Base-by-base conservation (phyloP, 2,113 vertebrate species). In the Cephalopholis sonnerati region DNA sequence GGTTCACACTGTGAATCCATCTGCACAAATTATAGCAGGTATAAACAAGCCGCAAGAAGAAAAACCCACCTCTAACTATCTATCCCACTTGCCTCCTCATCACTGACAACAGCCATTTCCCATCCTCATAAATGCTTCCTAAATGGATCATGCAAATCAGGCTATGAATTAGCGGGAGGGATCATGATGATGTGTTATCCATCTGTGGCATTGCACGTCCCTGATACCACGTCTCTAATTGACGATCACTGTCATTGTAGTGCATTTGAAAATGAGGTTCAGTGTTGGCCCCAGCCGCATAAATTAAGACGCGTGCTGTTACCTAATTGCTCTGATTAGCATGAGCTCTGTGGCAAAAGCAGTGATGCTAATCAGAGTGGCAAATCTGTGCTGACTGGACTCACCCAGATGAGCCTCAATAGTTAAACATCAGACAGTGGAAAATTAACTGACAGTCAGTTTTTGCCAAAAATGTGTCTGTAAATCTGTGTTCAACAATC, bases 301-400 rank as follows among this genome's bases (percentile, higher is more conserved):
- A 91, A 93, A 95, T 95, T 92, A 93, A 92, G 86, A 90, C 5
- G 65, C 61, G 58, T 85, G 90, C 82, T 51, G 87, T 87, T 87
- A 88, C 76, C 87, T 93, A 94, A 94, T 95, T 92, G 91, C 76
- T 80, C 90, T 83, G 85, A 94, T 95, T 94, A 94, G 83, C 88
- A 89, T 87, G 86, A 88, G 89, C 81, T 90, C 82, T 74, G 86
- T 77, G 79, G 74, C 69, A 73, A 62, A 69, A 87, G 76, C 85
- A 48, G 64, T 61, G 69, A 65, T 25, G 63, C 82, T 91, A 92
- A 94, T 92, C 84, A 88, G 65, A 70, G 72, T 20, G 18, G 82
- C 50, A 84, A 79, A 86, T 83, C 63, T 75, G 63, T 50, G 39
- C 76, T 36, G 79, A 80, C 74, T 75, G 79, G 76, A 81, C 80